Conservation (phyloP, 2,888 invertebrate genomes). For the Nudaria mundana region DNA sequence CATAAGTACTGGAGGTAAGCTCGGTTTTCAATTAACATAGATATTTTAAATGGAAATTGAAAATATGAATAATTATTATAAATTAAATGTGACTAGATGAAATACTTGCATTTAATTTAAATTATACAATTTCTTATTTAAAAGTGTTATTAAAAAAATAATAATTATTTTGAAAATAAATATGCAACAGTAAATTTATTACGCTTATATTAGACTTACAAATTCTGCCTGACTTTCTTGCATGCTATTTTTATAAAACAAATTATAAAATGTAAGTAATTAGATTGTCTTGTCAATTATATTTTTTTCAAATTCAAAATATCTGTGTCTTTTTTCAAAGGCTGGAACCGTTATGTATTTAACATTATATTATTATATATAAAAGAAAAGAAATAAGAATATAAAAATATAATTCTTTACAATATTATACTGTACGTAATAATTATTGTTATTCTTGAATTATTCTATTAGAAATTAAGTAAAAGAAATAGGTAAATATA, state of each 20-base stretch:
- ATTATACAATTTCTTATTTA: not conserved
- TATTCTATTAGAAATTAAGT: too few relatives aligned
- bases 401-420: too few relatives aligned
- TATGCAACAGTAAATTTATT: conserved; percentile 18
- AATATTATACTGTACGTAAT: too few relatives aligned
- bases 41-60: not conserved
- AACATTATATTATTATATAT: conserved; percentile 14
- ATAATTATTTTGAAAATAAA: not conserved
- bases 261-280: conserved; percentile 25
- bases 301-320: conserved; percentile 18
- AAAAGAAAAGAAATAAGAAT: too few relatives aligned
- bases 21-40: conserved; percentile 20
- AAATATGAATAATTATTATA: conserved; percentile 4
- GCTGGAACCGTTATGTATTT: too few relatives aligned
- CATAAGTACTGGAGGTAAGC: too few relatives aligned
- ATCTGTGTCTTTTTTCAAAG: conserved; percentile 33
- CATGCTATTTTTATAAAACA: too few relatives aligned
- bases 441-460: too few relatives aligned
- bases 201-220: conserved; percentile 23
- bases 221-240: too few relatives aligned
- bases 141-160: not conserved
- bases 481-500: too few relatives aligned
- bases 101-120: conserved; percentile 13
- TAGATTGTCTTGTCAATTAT: conserved; percentile 44
- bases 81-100: conserved; percentile 7